Evolutionary conservation across 2,797 vertebrate genomes (phyloP).

Genomic region (Molothrus ater): DNA sequence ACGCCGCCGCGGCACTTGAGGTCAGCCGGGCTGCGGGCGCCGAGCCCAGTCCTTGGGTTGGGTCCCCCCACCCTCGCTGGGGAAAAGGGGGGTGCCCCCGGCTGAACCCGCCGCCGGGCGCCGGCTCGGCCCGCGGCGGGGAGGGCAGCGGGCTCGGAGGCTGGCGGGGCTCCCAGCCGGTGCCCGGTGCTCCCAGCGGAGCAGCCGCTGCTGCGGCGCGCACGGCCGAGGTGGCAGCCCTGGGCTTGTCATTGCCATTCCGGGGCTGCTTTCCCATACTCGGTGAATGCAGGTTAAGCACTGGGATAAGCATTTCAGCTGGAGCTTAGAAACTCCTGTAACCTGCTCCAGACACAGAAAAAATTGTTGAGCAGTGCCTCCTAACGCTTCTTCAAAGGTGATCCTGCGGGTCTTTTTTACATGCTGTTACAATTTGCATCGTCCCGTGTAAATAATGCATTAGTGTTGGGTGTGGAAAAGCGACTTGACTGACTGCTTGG

Average conservation of each 20-base stretch:
- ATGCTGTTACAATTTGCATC: background rate
- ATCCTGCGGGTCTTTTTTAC: background rate
- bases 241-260: background rate
- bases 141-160: background rate
- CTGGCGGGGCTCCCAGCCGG: background rate
- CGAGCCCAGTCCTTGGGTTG: background rate
- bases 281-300: background rate
- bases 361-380: constrained; percentile 61
- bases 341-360: constrained; percentile 8
- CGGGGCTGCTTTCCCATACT: background rate
- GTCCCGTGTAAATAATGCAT: background rate
- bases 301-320: background rate
- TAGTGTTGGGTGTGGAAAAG: background rate
- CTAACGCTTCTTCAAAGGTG: constrained; percentile 46
- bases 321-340: background rate
- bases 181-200: background rate
- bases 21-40: background rate
- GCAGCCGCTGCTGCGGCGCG: background rate
- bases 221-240: background rate
- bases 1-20: background rate
- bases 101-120: background rate
- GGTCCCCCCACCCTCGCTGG: background rate
- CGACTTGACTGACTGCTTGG: background rate
- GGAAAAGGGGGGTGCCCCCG: background rate
- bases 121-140: background rate